phyloP scores from a whole-genome alignment of 2,888 invertebrate species.

The Ecdyonurus torrentis region DNA sequence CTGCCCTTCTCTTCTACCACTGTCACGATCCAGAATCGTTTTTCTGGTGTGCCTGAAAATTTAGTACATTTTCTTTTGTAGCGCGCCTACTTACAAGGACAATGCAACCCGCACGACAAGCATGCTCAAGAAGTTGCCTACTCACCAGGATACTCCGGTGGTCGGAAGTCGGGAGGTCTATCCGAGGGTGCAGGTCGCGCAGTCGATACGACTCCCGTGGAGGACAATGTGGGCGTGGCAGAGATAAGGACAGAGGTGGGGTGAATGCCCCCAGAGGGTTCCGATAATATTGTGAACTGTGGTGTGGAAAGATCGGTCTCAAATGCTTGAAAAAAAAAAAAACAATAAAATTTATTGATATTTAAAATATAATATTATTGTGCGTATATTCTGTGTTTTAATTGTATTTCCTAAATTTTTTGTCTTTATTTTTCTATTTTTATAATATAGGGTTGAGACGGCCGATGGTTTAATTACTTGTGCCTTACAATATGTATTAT shows the following conservation, averaged over 20 bases:
- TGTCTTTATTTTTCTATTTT: no score
- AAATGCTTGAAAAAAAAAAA: background rate
- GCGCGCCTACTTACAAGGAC: background rate
- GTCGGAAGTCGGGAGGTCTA: background rate
- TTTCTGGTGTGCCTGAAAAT: slow-evolving; percentile 21
- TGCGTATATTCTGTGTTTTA: no score
- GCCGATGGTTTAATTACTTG: no score
- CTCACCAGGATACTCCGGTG: background rate
- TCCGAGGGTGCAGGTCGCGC: background rate
- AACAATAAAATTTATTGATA: no score
- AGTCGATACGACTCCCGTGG: background rate
- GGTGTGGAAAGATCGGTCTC: background rate
- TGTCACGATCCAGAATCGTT: slow-evolving; percentile 64
- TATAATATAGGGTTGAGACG: no score
- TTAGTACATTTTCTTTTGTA: background rate
- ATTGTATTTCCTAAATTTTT: no score
- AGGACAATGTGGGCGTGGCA: background rate
- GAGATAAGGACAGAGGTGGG: no score
- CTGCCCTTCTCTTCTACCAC: slow-evolving; percentile 45
- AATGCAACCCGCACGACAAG: background rate
- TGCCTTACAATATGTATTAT: no score
- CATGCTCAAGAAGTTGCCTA: background rate
- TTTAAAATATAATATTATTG: no score
- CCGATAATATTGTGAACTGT: background rate
- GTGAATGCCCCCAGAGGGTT: background rate